Evolutionary conservation across 2,888 invertebrate genomes (phyloP), one percentile per base, ranked within the genome.

Genomic region (Eristalinus aeneus): DNA sequence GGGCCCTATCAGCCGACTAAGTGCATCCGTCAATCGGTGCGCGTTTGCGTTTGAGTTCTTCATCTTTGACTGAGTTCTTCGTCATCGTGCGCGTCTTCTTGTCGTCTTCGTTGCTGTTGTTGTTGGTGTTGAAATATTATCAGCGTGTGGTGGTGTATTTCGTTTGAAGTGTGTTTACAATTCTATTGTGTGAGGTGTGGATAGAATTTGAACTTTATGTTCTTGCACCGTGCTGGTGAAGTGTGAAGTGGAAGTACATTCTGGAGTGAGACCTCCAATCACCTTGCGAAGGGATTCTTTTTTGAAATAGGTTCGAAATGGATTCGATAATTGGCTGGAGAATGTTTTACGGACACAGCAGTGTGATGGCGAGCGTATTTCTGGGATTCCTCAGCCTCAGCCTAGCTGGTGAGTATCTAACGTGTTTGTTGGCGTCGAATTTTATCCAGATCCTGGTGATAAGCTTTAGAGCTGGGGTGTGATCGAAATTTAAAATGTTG

Each of bases 1-100:
- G 22, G 8, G 58, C 63, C 36, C 11, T 11, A 23, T 23, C 11
- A 60, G n/a, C 34, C 39, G 32, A 22, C 58, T 61, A 81, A 85
- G 85, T 85, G 85, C 81, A 85, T 81, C 68, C 67, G 72, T 85
- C 72, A 76, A 73, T 85, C 63, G 71, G 31, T 22, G 16, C 72
- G 32, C 72, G 32, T 63, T 54, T 27, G 53, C 22, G 58, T 20
- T 67, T 72, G 60, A 61, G n/a, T 31, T 58, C 6, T 36, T 58
- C 71, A 64, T 58, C 36, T 32, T 34, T 36, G 53, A 56, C 6
- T 34, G 32, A 36, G 54, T 65, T 23, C 1, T 53, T 20, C 20
- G 31, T 68, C 12, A 23, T 20, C 54, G 16, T 54, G 31, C 23
- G 3, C 23, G 23, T 22, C 20, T 32, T 54, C 53, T 61, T 23